phyloP scores from a whole-genome alignment of 2,888 invertebrate genomes.

The Orchesellides sinensis region DNA sequence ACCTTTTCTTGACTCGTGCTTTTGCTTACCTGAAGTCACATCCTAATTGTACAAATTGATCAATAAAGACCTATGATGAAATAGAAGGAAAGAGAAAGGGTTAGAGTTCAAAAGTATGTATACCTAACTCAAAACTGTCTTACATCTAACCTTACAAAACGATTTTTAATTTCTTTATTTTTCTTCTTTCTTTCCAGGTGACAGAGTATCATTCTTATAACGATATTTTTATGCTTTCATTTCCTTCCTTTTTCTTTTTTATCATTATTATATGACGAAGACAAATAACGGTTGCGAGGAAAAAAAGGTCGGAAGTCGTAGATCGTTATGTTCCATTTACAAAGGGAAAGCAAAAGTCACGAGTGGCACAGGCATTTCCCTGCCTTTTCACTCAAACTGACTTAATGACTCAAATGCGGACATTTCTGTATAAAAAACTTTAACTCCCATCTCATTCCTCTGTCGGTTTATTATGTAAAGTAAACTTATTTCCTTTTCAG shows the following conservation, averaged over 20 bases:
- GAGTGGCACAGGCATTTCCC: not conserved
- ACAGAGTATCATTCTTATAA: constrained; percentile 10
- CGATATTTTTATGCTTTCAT: constrained; percentile 5
- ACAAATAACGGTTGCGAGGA: constrained; percentile 20
- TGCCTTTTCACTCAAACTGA: not conserved
- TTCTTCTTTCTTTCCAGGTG: constrained; percentile 42
- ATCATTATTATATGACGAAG: constrained; percentile 44
- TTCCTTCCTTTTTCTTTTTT: constrained; percentile 6
- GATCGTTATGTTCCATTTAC: not conserved
- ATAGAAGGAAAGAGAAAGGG: not conserved
- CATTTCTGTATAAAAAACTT: constrained; percentile 13
- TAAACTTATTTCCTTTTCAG: too few species aligned
- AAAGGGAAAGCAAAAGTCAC: not conserved
- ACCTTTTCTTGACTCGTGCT: not conserved
- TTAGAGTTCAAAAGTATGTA: not conserved
- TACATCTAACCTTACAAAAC: constrained; percentile 5
- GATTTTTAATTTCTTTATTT: constrained; percentile 29
- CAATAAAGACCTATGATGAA: too few species aligned
- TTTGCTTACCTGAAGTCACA: not conserved
- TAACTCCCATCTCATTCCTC: not conserved
- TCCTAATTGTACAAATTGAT: not conserved
- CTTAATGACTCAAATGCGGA: constrained; percentile 15
- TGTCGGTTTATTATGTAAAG: not conserved
- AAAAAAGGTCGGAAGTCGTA: constrained; percentile 16
- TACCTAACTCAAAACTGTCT: not conserved